Base-by-base conservation (phyloP, 2,113 vertebrate species). In the Percina caprodes region DNA sequence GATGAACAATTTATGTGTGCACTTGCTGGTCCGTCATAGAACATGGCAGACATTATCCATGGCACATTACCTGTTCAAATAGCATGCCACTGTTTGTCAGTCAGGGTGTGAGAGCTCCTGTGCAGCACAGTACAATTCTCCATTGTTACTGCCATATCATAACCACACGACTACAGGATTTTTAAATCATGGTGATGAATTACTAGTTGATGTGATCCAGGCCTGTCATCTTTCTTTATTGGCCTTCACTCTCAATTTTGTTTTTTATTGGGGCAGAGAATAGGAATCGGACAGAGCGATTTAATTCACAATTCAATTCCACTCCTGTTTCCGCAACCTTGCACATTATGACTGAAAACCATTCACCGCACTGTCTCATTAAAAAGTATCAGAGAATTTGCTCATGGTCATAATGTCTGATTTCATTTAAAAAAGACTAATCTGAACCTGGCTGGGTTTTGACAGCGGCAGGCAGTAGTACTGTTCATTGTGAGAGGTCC, bases 141-240 rank as follows among this genome's bases (percentile, higher is more conserved):
- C 33, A 4, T 24, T 54, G 56, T 69, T 54, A 49, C 52, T 39
- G 68, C 71, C 54, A 21, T 55, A 75, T 83, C 8, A 54, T 51
- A 70, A 77, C 21, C 60, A 59, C 19, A 26, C 33, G 10, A 48
- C 71, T 54, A 35, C 59, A 73, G 77, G 48, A 70, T 77, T 77
- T 71, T 87, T 86, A 89, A 84, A 79, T 85, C 67, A 54, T 42
- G 21, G 52, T 78, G 84, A 89, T 80, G 62, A 86, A 91, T 88
- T 68, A 68, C 81, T 42, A 2, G 63, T 82, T 79, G 88, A 88
- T 82, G n/a, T 55, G 67, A 86, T 80, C 76, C 2, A 0, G n/a
- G 18, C 48, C 26, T 79, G 70, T 83, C 87, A n/a, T 70, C 81
- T 83, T 74, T 60, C 62, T 85, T 71, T 77, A 83, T 84, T 74